These are phyloP conservation scores for Prunella himalayana DNA, from an alignment of 2,113 vertebrate species.

Conservation along the genomic window DNA sequence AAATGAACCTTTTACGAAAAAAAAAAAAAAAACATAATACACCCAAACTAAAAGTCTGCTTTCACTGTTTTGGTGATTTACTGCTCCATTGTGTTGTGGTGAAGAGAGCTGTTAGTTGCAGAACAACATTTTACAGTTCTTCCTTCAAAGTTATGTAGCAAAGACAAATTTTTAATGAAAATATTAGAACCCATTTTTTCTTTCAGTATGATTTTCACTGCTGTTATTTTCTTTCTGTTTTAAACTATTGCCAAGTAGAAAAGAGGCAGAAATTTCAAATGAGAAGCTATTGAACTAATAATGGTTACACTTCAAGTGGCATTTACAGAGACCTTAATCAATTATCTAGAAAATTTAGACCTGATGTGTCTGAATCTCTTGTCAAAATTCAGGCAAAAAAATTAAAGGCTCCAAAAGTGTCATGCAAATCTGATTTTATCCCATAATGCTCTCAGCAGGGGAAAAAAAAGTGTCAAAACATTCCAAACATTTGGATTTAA, in stretches of 20 bases:
- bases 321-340: background rate
- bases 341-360: background rate
- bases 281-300: background rate
- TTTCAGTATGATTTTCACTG: background rate
- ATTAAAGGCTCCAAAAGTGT: background rate
- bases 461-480: background rate
- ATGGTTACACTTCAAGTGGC: background rate
- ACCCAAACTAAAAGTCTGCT: background rate
- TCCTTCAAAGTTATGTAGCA: background rate
- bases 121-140: background rate
- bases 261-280: background rate
- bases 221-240: background rate
- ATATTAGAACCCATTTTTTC: background rate
- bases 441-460: background rate
- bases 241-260: background rate
- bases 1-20: background rate
- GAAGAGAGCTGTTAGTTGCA: background rate
- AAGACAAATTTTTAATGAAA: background rate
- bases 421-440: background rate
- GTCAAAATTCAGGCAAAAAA: background rate
- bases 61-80: background rate
- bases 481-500: background rate
- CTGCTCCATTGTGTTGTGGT: background rate
- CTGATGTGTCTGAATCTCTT: background rate
- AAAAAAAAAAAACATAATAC: too few species aligned